Evolutionary conservation across 2,888 invertebrate species (phyloP).

Genomic region (Chydorus sphaericus): DNA sequence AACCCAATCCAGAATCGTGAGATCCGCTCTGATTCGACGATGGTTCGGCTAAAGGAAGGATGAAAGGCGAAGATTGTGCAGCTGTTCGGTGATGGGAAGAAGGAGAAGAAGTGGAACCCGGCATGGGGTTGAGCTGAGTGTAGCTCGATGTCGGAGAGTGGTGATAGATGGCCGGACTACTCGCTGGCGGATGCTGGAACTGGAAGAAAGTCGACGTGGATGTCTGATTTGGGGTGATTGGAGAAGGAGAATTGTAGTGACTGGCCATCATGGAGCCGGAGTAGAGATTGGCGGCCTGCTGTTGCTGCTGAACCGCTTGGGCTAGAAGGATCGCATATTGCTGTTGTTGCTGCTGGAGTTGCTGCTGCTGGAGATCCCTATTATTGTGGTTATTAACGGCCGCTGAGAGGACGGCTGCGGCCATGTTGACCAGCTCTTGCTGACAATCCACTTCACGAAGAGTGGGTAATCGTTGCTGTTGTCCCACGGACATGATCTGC

Average conservation of each 20-base stretch:
- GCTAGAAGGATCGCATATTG: slow-evolving; percentile 16
- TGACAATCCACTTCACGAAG: slow-evolving; percentile 11
- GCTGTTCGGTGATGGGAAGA: background rate
- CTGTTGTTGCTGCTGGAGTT: slow-evolving; percentile 20
- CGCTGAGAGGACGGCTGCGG: background rate
- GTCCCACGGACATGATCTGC: background rate
- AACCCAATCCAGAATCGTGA: slow-evolving; percentile 9
- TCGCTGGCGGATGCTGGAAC: slow-evolving; percentile 27
- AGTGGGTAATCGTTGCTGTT: background rate
- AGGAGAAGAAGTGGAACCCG: slow-evolving; percentile 29
- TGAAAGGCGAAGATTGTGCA: background rate
- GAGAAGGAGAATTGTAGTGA: slow-evolving; percentile 7
- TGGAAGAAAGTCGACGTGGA: slow-evolving; percentile 17
- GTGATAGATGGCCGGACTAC: slow-evolving; percentile 28
- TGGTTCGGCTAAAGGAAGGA: slow-evolving; percentile 15
- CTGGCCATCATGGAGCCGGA: slow-evolving; percentile 17
- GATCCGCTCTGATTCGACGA: slow-evolving; percentile 11
- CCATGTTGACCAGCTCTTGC: background rate
- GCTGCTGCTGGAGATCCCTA: slow-evolving; percentile 21
- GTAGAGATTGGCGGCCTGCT: slow-evolving; percentile 14
- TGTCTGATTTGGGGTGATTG: slow-evolving; percentile 13
- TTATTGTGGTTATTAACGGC: background rate
- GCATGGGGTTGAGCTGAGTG: slow-evolving; percentile 34
- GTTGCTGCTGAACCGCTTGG: slow-evolving; percentile 16
- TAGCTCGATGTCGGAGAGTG: slow-evolving; percentile 24